Conservation (phyloP, 2,797 vertebrate species). For the Stomatorhinus walkeri region DNA sequence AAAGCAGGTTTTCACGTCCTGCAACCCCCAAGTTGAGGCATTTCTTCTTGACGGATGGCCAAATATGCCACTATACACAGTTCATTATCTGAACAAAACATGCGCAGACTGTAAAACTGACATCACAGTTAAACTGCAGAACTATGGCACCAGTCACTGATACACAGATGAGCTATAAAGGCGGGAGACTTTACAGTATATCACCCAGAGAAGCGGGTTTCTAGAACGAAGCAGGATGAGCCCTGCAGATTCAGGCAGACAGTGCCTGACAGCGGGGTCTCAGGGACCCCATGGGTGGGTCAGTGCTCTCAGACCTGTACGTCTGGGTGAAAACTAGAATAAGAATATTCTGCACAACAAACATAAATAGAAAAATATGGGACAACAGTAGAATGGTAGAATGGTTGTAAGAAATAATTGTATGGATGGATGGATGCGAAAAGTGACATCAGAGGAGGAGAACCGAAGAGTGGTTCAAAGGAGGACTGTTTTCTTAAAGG, state of each 20-base stretch:
- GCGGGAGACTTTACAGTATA: background rate
- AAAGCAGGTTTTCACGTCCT: background rate
- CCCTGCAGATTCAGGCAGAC: background rate
- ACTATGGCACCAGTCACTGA: background rate
- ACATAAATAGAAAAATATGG: background rate
- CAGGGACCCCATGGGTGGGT: background rate
- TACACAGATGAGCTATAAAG: background rate
- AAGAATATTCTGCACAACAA: background rate
- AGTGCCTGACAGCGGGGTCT: background rate
- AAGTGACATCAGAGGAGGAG: background rate
- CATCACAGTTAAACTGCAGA: background rate
- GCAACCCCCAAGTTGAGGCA: background rate
- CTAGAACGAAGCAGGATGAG: background rate
- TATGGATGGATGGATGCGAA: background rate
- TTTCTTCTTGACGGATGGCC: background rate
- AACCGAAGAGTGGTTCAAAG: background rate
- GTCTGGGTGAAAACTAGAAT: background rate
- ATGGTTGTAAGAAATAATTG: background rate
- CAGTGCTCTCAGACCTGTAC: background rate
- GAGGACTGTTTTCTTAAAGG: background rate
- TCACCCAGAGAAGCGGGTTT: background rate
- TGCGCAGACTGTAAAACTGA: background rate
- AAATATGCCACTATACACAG: background rate
- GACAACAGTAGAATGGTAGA: background rate
- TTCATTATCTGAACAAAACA: background rate